Conservation (phyloP, 2,888 invertebrate genomes). For the Antitype chi region DNA sequence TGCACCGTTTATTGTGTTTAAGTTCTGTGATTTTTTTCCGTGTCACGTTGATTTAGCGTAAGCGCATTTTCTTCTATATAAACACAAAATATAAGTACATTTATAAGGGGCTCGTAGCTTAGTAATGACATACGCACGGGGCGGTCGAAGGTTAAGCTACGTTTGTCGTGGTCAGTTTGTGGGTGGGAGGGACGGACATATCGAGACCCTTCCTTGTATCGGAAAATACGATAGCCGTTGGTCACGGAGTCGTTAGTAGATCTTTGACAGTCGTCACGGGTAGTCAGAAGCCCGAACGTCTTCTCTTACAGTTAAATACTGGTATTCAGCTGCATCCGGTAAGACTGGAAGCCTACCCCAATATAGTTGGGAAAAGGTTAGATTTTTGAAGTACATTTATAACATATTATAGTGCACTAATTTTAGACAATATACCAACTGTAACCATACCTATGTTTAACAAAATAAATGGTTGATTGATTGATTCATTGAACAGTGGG, state of each 20-base stretch:
- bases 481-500: no score
- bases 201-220: no score
- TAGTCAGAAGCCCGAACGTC: no score
- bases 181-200: neutral
- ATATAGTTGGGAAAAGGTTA: neutral
- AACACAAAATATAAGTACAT: neutral
- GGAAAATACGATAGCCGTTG: no score
- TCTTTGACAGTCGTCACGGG: no score
- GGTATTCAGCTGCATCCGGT: neutral
- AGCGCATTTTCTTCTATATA: neutral
- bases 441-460: no score
- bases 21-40: neutral
- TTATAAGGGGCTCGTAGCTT: neutral
- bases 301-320: no score
- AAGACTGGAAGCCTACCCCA: neutral
- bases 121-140: neutral
- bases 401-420: no score
- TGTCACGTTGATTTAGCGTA: neutral
- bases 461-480: no score
- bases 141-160: neutral
- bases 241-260: no score
- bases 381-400: neutral
- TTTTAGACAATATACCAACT: no score
- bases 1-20: slow-evolving; percentile 10
- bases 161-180: neutral